Conservation (phyloP, 2,797 vertebrate species). For the Carcharodon carcharias region DNA sequence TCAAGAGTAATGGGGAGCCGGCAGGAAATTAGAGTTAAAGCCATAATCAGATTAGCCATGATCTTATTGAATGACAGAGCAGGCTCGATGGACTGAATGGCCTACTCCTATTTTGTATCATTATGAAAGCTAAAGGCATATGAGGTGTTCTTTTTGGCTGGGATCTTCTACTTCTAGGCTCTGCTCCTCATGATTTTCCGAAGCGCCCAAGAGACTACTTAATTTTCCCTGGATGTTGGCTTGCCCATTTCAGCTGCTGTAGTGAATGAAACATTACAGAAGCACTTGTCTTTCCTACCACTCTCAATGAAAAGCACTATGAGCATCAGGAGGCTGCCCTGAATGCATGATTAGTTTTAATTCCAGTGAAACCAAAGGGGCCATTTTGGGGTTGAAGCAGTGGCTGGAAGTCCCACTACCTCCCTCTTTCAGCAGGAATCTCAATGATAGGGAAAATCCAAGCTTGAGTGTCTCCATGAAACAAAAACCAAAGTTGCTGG, state of each 20-base stretch:
- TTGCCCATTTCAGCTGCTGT: not conserved
- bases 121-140: too few relatives aligned
- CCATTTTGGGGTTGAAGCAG: not conserved
- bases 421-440: not conserved
- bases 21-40: too few relatives aligned
- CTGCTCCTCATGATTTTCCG: not conserved
- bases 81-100: too few relatives aligned
- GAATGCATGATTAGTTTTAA: not conserved
- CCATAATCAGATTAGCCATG: too few relatives aligned
- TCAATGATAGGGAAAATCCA: not conserved
- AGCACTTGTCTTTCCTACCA: not conserved
- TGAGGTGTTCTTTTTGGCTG: not conserved
- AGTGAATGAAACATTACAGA: not conserved
- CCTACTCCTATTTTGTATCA: too few relatives aligned
- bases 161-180: not conserved
- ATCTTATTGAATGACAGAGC: too few relatives aligned
- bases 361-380: too few relatives aligned
- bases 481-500: too few relatives aligned
- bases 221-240: not conserved
- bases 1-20: too few relatives aligned
- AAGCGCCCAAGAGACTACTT: not conserved
- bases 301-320: not conserved
- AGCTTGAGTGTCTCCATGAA: not conserved
- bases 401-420: not conserved
- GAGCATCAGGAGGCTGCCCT: not conserved